phyloP scores from a whole-genome alignment of 2,113 vertebrate species.

The Sula dactylatra region DNA sequence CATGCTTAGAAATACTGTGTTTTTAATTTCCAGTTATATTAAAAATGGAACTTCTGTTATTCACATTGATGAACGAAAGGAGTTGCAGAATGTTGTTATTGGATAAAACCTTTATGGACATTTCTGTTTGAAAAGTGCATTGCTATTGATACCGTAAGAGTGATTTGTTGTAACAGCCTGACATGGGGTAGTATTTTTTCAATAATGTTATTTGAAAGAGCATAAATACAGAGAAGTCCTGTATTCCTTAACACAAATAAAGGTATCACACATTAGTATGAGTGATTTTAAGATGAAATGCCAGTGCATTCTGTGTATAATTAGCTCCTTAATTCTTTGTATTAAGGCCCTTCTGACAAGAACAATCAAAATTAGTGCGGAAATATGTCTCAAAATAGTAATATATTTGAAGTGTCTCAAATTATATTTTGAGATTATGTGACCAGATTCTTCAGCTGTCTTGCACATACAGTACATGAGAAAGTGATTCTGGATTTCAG shows the following conservation, averaged over 20 bases:
- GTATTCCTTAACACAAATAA: background rate
- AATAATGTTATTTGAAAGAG: background rate
- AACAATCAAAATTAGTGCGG: background rate
- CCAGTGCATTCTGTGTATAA: background rate
- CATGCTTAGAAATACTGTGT: background rate
- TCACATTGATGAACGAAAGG: background rate
- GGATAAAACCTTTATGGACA: background rate
- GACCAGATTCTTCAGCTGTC: background rate
- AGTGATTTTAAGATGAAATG: background rate
- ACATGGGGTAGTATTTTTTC: background rate
- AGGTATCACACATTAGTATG: background rate
- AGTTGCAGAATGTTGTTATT: background rate
- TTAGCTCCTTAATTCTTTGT: background rate
- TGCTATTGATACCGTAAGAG: background rate
- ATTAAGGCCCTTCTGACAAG: background rate
- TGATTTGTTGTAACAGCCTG: background rate
- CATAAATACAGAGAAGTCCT: background rate
- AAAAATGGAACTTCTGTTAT: background rate
- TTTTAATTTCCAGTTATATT: background rate
- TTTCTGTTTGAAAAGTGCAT: background rate
- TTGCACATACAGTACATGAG: background rate
- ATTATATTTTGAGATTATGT: background rate
- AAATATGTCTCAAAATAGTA: background rate
- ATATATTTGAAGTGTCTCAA: background rate
- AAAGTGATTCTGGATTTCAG: background rate